Base-by-base conservation (phyloP, 2,888 invertebrate species). In the Acanthosepion pharaonis region DNA sequence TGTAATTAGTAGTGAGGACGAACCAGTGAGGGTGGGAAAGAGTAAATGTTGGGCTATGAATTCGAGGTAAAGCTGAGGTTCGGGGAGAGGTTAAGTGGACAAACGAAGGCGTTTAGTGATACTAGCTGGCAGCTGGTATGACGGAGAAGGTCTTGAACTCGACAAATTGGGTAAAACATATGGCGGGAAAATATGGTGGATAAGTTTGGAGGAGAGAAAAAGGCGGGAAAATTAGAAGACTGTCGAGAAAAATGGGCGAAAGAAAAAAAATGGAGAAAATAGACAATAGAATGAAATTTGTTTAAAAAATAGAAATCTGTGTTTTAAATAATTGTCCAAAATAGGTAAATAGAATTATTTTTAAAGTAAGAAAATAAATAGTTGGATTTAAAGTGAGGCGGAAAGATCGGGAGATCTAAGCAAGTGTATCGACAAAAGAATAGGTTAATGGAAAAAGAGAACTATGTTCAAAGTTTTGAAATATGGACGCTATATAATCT, bases 81-180 rank as follows among this genome's bases (percentile, higher is more conserved):
- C n/a, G 28, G 18, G n/a, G n/a, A 11, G n/a, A 78, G 78, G 78
- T n/a, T n/a, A 78, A n/a, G 78, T n/a, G 78, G 78, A 9, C 11
- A 11, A 78, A 33, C 78, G n/a, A n/a, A 78, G 11, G n/a, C n/a
- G n/a, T n/a, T 78, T 78, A 78, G 78, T n/a, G 11, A 78, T 78
- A 78, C n/a, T n/a, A 78, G n/a, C n/a, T 78, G n/a, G 78, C 78
- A 78, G 78, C 78, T 78, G 78, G n/a, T 78, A 78, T 33, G n/a
- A 78, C 78, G n/a, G n/a, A n/a, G n/a, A 78, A 78, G 78, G 78
- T 78, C n/a, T 78, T 9, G n/a, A 78, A 78, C 78, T 78, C n/a
- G 18, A 78, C 78, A 78, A 78, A 78, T 78, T 15, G 78, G 78
- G n/a, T 1, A n/a, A 78, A 78, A 78, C 33, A n/a, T 18, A 11